These are phyloP conservation scores for Simalia tracyae DNA, from an alignment of 2,797 vertebrate species.

Conservation along the genomic window DNA sequence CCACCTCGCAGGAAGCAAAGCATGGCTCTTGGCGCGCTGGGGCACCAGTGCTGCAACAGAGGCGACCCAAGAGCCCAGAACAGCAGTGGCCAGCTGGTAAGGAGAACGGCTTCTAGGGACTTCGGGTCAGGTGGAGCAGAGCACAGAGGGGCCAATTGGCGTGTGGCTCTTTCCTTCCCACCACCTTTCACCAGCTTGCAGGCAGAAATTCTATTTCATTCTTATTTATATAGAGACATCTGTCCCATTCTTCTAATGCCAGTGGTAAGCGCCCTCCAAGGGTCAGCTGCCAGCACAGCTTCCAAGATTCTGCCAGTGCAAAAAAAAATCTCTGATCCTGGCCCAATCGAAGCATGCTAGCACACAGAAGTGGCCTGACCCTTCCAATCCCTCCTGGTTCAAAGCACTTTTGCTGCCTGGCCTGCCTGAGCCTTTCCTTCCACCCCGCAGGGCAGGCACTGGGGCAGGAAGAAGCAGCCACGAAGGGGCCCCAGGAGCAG, in stretches of 20 bases:
- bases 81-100: slow-evolving; percentile 66
- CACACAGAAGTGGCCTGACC: not conserved
- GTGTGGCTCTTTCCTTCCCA: not conserved
- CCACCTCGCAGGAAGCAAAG: slow-evolving; percentile 56
- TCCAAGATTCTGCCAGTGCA: not conserved
- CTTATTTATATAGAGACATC: not conserved
- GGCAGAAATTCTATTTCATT: not conserved
- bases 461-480: slow-evolving; percentile 64
- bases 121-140: not conserved
- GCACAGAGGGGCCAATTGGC: too few species aligned
- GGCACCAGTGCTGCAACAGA: slow-evolving; percentile 15
- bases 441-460: slow-evolving; percentile 56
- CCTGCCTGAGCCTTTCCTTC: not conserved
- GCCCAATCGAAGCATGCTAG: not conserved
- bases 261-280: not conserved
- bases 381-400: too few species aligned
- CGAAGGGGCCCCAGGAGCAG: slow-evolving; percentile 59
- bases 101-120: not conserved
- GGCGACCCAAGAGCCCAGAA: slow-evolving; percentile 61
- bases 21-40: slow-evolving; percentile 5
- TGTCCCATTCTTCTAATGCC: not conserved
- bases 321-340: not conserved
- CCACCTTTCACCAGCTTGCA: not conserved
- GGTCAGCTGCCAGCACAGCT: not conserved
- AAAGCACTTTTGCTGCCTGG: not conserved